Evolutionary conservation across 2,113 vertebrate genomes (phyloP).

Genomic region (Sclerurus mexicanus): DNA sequence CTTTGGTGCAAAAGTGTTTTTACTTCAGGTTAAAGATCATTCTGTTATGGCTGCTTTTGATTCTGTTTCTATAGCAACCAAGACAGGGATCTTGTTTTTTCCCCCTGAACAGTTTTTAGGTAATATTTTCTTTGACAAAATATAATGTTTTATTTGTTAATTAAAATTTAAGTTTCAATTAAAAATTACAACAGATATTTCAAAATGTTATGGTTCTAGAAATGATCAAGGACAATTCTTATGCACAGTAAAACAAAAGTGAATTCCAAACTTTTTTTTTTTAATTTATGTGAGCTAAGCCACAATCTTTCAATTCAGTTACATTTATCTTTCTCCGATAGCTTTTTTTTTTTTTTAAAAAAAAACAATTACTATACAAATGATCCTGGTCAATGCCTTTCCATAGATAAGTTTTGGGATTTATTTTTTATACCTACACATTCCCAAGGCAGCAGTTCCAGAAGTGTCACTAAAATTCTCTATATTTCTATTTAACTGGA

Average conservation of each 20-base stretch:
- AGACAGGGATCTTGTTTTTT: neutral
- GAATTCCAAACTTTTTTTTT: neutral
- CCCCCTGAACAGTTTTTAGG: neutral
- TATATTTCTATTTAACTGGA: neutral
- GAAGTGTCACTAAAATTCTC: neutral
- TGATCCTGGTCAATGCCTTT: neutral
- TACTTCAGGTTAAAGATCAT: neutral
- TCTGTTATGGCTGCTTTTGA: neutral
- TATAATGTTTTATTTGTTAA: neutral
- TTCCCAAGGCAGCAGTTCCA: neutral
- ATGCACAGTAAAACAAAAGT: neutral
- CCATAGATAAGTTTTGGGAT: neutral
- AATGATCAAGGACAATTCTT: neutral
- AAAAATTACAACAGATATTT: neutral
- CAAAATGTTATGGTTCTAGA: neutral
- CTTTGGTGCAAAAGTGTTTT: neutral
- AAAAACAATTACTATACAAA: neutral
- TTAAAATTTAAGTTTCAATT: neutral
- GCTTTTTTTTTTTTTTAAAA: no score
- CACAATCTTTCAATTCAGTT: neutral
- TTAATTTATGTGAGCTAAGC: neutral
- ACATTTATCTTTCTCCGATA: neutral
- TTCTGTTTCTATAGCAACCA: slow-evolving; percentile 54
- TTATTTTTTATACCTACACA: neutral
- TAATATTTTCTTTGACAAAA: neutral